Base-by-base conservation (phyloP, 2,113 vertebrate genomes). In the Panthera leo region DNA sequence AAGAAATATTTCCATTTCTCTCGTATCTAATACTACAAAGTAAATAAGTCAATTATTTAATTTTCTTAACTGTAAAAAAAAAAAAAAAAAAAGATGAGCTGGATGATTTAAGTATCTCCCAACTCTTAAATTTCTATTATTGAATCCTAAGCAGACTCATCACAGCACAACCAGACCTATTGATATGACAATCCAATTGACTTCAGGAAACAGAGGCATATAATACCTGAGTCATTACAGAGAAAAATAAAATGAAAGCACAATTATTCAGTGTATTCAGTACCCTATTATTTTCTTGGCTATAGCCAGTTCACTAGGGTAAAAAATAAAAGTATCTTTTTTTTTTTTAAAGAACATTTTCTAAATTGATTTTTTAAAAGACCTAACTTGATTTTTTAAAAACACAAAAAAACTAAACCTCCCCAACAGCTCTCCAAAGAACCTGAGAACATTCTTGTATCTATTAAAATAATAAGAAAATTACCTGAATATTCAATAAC, bases 401-500 rank as follows among this genome's bases (percentile, higher is more conserved):
- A 84, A 55, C 39, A 80, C 13, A 51, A 80, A 63, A 48, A 95
- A 94, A 8, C 25, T 11, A 36, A 93, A 48, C 4, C 48, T 36
- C 85, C 39, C 2, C 15, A 95, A 73, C 3, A 92, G 21, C 11
- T n/a, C 65, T 91, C 39, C n/a, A 80, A 85, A 93, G 91, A 76
- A 45, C 25, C 18, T 63, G 10, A 39, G 10, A 61, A 84, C 19
- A 82, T 55, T 82, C 21, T 53, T 75, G 2, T 11, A n/a, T 21
- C 45, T 68, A 55, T 48, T 58, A 79, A 58, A 61, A 80, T 34
- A 78, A 80, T 7, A n/a, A 91, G 91, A 45, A 1, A 85, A n/a
- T 97, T 99, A 99, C 99, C 99, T 93, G 99, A 99, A 97, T 99
- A 99, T 92, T 99, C 99, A 98, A 99, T 99, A 48, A 99, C 99